Base-by-base conservation (phyloP, 2,888 invertebrate genomes). In the Petrolisthes cinctipes region DNA sequence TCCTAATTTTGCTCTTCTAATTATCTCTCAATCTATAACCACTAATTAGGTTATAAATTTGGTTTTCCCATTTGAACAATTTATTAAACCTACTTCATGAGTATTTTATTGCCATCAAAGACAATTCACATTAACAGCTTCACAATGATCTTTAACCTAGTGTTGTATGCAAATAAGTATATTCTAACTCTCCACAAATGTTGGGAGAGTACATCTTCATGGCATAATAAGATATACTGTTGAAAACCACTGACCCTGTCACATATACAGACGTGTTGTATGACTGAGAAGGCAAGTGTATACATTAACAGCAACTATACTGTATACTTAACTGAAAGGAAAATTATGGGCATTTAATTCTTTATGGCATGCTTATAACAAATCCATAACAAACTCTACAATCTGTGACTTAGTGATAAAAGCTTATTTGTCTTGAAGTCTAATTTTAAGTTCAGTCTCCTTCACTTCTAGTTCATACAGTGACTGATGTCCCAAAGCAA, bases 11-110 rank as follows among this genome's bases (percentile, higher is more conserved):
- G 1, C 37, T 37, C 37, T 37, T 37, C 37, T 37, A 37, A 37
- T 37, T 37, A 37, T 37, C 2, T 37, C 37, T 37, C 37, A 37
- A 37, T 37, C 37, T 37, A 37, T 37, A 37, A 37, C 37, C 37
- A 37, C 37, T 37, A 37, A 37, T 2, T 37, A 37, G 37, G 37
- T 37, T 37, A 37, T 37, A 37, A 37, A 37, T 37, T 37, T 37
- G 37, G 37, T 37, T 37, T 37, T 14, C 20, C 87, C 83, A 88
- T 88, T 81, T 84, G 84, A 88, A 88, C 87, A 88, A 88, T 88
- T 84, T 88, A 88, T 88, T 88, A 88, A 88, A 71, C 84, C 87
- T 88, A 88, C 84, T 88, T 88, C 87, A 88, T 88, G 83, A 88
- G 87, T 88, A 84, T 81, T 81, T 88, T 88, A 88, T 88, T 88